Evolutionary conservation across 2,113 vertebrate genomes (phyloP), one percentile per base, ranked within the genome.

Genomic region (Paracanthobrama guichenoti): DNA sequence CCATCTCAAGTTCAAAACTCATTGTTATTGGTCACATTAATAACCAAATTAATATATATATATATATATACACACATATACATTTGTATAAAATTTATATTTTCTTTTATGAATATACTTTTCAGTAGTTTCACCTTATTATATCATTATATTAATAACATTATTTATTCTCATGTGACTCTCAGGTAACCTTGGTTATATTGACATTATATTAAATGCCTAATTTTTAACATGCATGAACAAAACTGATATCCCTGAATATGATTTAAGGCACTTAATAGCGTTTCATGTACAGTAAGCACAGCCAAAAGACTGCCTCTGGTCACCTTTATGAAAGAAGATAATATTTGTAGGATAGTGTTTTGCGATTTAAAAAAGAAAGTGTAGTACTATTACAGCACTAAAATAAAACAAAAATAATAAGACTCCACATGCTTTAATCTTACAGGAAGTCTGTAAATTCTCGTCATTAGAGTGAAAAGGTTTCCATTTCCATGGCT

Each of bases 391-490:
- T 67, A 39, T 22, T n/a, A 12, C 6, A 20, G 4, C 20, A 71
- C 35, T 71, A 42, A 42, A 22, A 67, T 16, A 28, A 59, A 69
- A n/a, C n/a, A 71, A 82, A 31, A 48, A 66, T 81, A 44, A 62
- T 71, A 59, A 81, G 31, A 39, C 42, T 44, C 3, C 78, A 62
- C 42, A 11, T 26, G 77, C 44, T 85, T 85, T 74, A 28, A 83
- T 80, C 84, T 69, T 83, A 46, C 55, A 48, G 66, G 55, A 86
- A n/a, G 31, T 55, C 22, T 13, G 24, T 48, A 26, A 42, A 53
- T 50, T 67, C 57, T 57, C 20, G 31, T 78, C 62, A 81, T 44
- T 60, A 22, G 9, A 84, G 55, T 18, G 10, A 64, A 60, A 72
- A 39, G 31, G 18, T 42, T 69, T 1, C 39, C 55, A n/a, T n/a